These are phyloP conservation scores for Pipistrellus nathusii DNA, from an alignment of 2,797 vertebrate genomes.

Conservation along the genomic window DNA sequence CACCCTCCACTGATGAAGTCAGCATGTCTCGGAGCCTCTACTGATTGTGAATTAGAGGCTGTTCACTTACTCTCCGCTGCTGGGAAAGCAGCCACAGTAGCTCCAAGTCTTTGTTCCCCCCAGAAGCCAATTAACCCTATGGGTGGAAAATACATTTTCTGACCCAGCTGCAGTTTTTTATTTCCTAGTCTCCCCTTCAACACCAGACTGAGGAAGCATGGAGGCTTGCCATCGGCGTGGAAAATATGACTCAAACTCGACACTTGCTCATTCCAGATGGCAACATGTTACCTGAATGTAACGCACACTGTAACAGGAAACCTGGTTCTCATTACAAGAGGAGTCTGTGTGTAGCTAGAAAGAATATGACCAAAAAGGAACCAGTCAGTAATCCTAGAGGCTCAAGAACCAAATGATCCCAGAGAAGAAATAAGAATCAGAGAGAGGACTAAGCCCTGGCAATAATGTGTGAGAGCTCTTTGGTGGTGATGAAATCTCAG, in stretches of 20 bases:
- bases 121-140: constrained; percentile 67
- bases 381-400: constrained; percentile 65
- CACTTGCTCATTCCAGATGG: constrained; percentile 62
- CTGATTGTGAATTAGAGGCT: background rate
- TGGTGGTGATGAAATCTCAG: constrained; percentile 55
- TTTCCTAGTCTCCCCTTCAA: constrained; percentile 60
- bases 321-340: constrained; percentile 76
- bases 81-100: background rate
- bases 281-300: constrained; percentile 69
- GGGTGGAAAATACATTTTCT: constrained; percentile 57
- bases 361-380: constrained; percentile 71
- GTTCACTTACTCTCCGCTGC: background rate
- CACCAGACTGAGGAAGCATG: constrained; percentile 48
- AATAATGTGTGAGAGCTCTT: constrained; percentile 6
- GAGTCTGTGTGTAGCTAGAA: constrained; percentile 64
- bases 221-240: constrained; percentile 55
- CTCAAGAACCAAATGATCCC: constrained; percentile 56
- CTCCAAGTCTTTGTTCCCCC: background rate
- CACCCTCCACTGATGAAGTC: background rate
- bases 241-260: constrained; percentile 73
- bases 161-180: constrained; percentile 53
- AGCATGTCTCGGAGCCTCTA: background rate
- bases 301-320: constrained; percentile 73
- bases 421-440: constrained; percentile 34
- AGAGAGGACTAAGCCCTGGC: background rate